These are phyloP conservation scores for Gandaritis pyraliata DNA, from an alignment of 2,888 invertebrate genomes.

Conservation along the genomic window DNA sequence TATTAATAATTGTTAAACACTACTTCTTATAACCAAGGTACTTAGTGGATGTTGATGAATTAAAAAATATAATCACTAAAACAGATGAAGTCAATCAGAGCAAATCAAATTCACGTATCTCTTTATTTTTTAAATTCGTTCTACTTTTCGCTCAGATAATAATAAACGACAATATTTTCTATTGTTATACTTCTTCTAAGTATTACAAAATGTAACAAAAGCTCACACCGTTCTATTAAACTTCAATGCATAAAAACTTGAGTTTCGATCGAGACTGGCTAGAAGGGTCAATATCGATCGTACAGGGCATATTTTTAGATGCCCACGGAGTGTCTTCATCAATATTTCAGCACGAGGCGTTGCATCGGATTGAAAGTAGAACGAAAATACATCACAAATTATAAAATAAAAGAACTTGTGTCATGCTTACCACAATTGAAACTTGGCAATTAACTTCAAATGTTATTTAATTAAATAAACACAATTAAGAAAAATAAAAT, in stretches of 20 bases:
- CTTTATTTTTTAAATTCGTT: background rate
- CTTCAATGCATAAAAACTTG: constrained; percentile 4
- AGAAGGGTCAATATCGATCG: constrained; percentile 71
- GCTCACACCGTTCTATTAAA: too few species aligned
- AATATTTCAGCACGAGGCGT: constrained; percentile 68
- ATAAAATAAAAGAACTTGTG: background rate
- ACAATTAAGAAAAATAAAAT: background rate
- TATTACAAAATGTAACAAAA: too few species aligned
- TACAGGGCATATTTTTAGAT: constrained; percentile 78
- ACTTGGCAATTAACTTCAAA: background rate
- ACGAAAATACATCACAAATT: background rate
- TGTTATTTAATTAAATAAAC: too few species aligned
- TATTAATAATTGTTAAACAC: too few species aligned
- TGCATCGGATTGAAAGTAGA: constrained; percentile 9
- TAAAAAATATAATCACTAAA: constrained; percentile 1
- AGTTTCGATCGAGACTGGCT: constrained; percentile 17
- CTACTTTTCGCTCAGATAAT: too few species aligned
- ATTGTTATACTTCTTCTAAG: too few species aligned
- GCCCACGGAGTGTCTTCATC: constrained; percentile 60
- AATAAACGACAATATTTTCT: too few species aligned
- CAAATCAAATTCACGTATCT: constrained; percentile 2
- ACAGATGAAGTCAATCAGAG: constrained; percentile 23
- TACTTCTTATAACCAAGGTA: too few species aligned
- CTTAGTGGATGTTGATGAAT: too few species aligned
- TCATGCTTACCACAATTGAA: background rate